Evolutionary conservation across 2,797 vertebrate genomes (phyloP), one percentile per base, ranked within the genome.

Genomic region (Mormyrops attenuatus): DNA sequence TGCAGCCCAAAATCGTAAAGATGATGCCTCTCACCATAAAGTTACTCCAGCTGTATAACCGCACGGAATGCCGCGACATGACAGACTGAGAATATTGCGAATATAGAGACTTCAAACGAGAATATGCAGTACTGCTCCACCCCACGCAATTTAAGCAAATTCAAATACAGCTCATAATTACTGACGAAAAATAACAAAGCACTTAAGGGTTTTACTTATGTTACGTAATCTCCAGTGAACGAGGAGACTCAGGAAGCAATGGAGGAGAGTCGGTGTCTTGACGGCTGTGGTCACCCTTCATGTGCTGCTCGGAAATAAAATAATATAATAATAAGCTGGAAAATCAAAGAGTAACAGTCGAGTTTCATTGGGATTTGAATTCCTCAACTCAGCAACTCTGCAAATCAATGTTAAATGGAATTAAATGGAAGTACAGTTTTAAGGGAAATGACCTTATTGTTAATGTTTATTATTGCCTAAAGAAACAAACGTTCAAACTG

Each of bases 61-160:
- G 94, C 94, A 94, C 93, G 92, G 93, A 94, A 93, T 88, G 11
- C 94, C 89, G 0, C 91, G 91, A 92, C 93, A 92, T n/a, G 17
- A 80, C 38, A 93, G 92, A 90, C 91, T 93, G 92, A 91, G 90
- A 95, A 96, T 95, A 96, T 94, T 95, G 95, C 94, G 11, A 34
- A 38, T 5, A 95, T 96, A 93, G 92, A 93, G 93, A 92, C 91
- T 93, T 94, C 94, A 95, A 93, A 94, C 92, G 90, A 90, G 88
- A 92, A 91, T 92, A 91, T 90, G 85, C 93, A 93, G 92, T 93
- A 91, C 89, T 88, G 88, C 90, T 92, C 95, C 92, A 94, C 90
- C 91, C 93, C 93, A 89, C 34, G 91, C 92, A 94, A 94, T 95
- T 96, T 94, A 95, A 95, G 95, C 94, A 95, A 96, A 96, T 96